Evolutionary conservation across 2,113 vertebrate species (phyloP), one percentile per base, ranked within the genome.

Genomic region (Pomatostomus ruficeps): DNA sequence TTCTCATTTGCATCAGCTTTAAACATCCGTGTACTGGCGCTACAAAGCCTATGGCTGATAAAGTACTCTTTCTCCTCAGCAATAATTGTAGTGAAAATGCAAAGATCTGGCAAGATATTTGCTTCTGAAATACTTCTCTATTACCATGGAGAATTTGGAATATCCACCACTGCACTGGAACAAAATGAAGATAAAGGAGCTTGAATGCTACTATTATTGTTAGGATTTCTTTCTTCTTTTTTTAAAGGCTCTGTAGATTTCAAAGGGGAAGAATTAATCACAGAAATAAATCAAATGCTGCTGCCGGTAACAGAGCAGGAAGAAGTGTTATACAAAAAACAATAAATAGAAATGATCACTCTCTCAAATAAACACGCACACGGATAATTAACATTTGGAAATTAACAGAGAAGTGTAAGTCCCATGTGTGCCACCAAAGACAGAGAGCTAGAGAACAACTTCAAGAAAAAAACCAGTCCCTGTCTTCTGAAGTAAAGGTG

Each of bases 1-100:
- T 48, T 24, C 91, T 96, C 79, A 97, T 97, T 97, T 97, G 96
- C 97, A 97, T 97, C 88, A 8, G 92, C 88, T 96, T 95, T 79
- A 96, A 95, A 84, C 91, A 92, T 74, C 91, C 76, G 1, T 89
- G 89, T 89, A 91, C 89, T 54, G 75, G 73, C 22, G 12, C 93
- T 75, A 97, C 81, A 95, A 96, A 97, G 95, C 94, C 87, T 70
- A 71, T 33, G 83, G 80, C 73, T 95, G 95, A 96, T 94, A 96
- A 94, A 97, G 90, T 94, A 81, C 59, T 89, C 74, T 33, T 85
- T 96, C 88, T 93, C 48, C 85, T 88, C 22, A 55, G 79, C 84
- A 88, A 96, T 96, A 96, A 94, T 93, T 81, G 87, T 63, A 88
- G 93, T 85, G 94, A 91, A 97, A 97, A 96, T 93, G 91, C 93